A percentile compares a stretch with the other conserved stretches of the same genome.
phyloP scores from a whole-genome alignment of 2,888 invertebrate species.

The Toxonevra muliebris region DNA sequence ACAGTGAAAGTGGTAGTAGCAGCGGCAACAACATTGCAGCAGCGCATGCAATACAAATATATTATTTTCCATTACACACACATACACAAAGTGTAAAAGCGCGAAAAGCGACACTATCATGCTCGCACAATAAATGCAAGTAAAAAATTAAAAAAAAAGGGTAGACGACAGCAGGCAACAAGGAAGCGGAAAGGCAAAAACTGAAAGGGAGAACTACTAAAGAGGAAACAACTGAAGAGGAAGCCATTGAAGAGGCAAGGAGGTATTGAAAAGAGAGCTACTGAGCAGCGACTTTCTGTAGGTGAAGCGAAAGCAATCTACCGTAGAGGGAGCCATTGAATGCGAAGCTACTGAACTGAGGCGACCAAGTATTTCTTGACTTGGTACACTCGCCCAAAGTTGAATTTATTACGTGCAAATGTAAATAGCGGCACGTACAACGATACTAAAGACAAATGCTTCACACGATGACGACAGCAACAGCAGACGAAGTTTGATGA shows the following conservation, averaged over 20 bases:
- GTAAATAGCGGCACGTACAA: constrained; percentile 60
- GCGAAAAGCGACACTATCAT: neutral
- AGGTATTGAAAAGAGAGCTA: neutral
- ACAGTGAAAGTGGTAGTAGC: neutral
- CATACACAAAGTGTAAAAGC: neutral
- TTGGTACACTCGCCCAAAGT: constrained; percentile 12
- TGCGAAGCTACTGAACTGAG: constrained; percentile 7
- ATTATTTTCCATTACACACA: constrained; percentile 9
- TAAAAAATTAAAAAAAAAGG: neutral
- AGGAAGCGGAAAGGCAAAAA: neutral
- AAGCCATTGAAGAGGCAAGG: neutral
- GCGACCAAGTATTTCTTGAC: constrained; percentile 10
- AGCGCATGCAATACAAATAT: constrained; percentile 8
- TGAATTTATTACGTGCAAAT: constrained; percentile 61
- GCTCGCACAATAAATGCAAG: neutral
- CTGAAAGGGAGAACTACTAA: too few relatives aligned
- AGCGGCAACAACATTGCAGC: neutral
- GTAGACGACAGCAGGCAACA: neutral
- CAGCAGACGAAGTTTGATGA: too few relatives aligned
- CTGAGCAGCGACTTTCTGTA: neutral
- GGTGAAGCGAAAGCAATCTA: neutral
- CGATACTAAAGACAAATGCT: constrained; percentile 28
- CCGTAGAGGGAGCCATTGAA: neutral
- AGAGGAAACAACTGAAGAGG: neutral
- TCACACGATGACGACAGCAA: too few relatives aligned